A percentile compares a stretch with the other conserved stretches of the same genome.
phyloP scores from a whole-genome alignment of 2,113 vertebrate genomes.

The Entelurus aequoreus region DNA sequence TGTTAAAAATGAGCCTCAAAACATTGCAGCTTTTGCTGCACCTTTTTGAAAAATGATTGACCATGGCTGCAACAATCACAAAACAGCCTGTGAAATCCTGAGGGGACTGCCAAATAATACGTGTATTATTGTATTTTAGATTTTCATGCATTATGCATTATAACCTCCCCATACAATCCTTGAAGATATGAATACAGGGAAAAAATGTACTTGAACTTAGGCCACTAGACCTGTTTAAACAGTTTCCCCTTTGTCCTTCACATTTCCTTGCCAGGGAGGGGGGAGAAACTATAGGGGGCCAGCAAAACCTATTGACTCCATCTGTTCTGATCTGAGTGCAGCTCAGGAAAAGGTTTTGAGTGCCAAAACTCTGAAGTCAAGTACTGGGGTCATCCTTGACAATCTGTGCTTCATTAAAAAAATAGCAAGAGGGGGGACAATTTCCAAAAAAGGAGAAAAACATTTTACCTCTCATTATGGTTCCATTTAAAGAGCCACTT shows the following conservation, averaged over 20 bases:
- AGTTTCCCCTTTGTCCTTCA: conserved; percentile 4
- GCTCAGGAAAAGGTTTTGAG: conserved; percentile 7
- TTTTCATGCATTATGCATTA: background rate
- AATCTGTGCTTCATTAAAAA: conserved; percentile 26
- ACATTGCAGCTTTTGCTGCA: too few species aligned
- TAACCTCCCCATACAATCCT: background rate
- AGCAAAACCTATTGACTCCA: conserved; percentile 27
- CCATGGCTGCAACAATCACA: too few species aligned
- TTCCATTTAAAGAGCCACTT: conserved; percentile 2
- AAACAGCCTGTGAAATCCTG: too few species aligned
- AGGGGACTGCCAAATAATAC: too few species aligned
- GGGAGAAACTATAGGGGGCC: conserved; percentile 17
- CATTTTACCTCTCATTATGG: conserved; percentile 3
- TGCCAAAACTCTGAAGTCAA: conserved; percentile 10
- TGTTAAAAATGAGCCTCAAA: too few species aligned
- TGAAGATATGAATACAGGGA: background rate
- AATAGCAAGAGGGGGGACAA: background rate
- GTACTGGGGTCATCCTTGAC: conserved; percentile 6
- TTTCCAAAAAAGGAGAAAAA: conserved; percentile 1
- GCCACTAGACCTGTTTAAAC: conserved; percentile 3
- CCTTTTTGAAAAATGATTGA: too few species aligned
- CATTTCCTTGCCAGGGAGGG: conserved; percentile 14
- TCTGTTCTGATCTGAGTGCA: conserved; percentile 18
- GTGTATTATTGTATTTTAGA: too few species aligned
- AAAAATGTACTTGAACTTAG: background rate